Base-by-base conservation (phyloP, 1,140 invertebrate species). In the Macrocentrus cingulum region DNA sequence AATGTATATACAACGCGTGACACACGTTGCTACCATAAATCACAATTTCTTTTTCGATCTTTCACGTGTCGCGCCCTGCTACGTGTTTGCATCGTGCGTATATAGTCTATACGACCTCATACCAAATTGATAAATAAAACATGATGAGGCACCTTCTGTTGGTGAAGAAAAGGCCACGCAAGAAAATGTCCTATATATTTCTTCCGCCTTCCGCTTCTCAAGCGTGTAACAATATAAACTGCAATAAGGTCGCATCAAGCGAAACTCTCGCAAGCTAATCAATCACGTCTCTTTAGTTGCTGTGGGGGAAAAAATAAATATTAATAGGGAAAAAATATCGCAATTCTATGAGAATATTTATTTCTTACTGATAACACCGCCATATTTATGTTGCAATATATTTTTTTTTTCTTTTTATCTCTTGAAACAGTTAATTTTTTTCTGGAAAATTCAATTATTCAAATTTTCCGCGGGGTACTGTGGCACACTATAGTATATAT, bases 21-120 rank as follows among this genome's bases (percentile, higher is more conserved):
- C 66, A 72, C 71, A 66, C 72, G 73, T 72, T 72, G 70, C 68
- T 59, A 59, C 68, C 64, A 75, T 75, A 75, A 75, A 74, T 75
- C 71, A 75, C 70, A 49, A 45, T 50, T 41, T 11, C 39, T 15
- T 46, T 48, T 23, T 41, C 25, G 23, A 49, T 49, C 46, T 49
- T 49, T 48, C 22, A 25, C 39, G 20, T 46, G 39, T 52, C 56
- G 56, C 20, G 37, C 16, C 15, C 22, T 29, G 20, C 34, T 15
- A 32, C 39, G n/a, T 11, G 23, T 9, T 20, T 8, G 9, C n/a
- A 11, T 11, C 36, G 41, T 34, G 29, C 25, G 34, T 19, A 51
- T n/a, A 36, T 23, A 29, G 25, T 29, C 25, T 4, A 4, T 9
- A 39, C 36, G 8, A 39, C 36, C 36, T 13, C 46, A 16, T 23